Conservation (phyloP, 2,113 vertebrate genomes). For the Thomomys bottae region DNA sequence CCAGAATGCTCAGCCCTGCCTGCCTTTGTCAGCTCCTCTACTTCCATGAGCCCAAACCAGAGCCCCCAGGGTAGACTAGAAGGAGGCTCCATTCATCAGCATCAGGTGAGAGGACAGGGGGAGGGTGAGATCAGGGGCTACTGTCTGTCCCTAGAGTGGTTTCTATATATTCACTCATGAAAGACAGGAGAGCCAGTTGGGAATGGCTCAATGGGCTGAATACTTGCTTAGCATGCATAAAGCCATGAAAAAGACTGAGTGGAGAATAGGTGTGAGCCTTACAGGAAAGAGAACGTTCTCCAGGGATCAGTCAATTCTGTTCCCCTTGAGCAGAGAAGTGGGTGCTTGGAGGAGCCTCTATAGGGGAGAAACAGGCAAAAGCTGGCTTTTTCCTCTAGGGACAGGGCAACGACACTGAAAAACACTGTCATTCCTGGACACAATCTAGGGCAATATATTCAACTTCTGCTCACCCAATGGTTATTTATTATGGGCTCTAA, state of each 20-base stretch:
- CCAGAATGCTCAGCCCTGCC: neutral
- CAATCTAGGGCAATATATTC: neutral
- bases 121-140: neutral
- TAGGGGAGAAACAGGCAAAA: neutral
- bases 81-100: neutral
- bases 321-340: neutral
- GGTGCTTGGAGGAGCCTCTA: neutral
- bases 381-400: neutral
- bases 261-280: neutral
- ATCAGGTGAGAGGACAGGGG: neutral
- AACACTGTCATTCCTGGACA: neutral
- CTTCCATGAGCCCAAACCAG: neutral
- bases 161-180: neutral
- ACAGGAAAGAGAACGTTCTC: neutral
- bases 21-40: neutral
- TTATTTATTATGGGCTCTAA: neutral
- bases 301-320: neutral
- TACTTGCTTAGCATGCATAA: neutral
- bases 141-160: neutral
- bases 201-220: neutral
- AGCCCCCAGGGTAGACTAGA: neutral
- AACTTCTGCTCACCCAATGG: neutral
- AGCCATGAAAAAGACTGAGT: neutral
- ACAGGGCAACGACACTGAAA: neutral
- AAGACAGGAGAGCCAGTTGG: neutral